Base-by-base conservation (phyloP, 2,113 vertebrate species). In the Hyperopisus bebe region DNA sequence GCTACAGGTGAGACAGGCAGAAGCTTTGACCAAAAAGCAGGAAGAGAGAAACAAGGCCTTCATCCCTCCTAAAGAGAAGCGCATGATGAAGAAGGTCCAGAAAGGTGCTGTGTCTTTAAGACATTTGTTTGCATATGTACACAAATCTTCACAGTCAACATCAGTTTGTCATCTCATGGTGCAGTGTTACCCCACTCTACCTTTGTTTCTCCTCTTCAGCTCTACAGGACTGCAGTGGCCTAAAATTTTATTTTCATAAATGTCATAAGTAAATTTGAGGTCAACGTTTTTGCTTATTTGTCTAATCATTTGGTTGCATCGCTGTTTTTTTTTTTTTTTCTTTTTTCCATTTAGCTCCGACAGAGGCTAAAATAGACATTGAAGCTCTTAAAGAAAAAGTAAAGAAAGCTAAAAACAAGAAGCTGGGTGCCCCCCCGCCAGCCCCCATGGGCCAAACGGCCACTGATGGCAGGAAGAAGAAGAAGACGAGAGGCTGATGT, bases 11-110 rank as follows among this genome's bases (percentile, higher is more conserved):
- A 99, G 98, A 92, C 97, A 99, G 95, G 96, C 97, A 47, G 97
- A 98, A 89, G 97, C 96, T 10, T 2, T 97, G 89, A 97, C 92
- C 88, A 98, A 95, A 93, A 97, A 96, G 91, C 98, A 99, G 91
- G 96, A 98, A 87, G 96, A 99, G 95, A 95, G 98, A 91, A 97
- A 98, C 90, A 98, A 97, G 95, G 98, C 97, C 3, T 99, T 99
- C 93, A 95, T 99, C 92, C 97, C 98, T 92, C 98, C 98, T 2
- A 98, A 98, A 93, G 98, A 99, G 94, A 99, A 98, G 88, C 94
- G 96, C 27, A 87, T 87, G 47, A 48, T 95, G 90, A 98, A 97
- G 93, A 96, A 97, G 90, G 93, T 91, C 39, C 94, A 94, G 46
- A 95, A 97, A 97, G 97, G 98, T 99, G 96, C 39, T 10, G 42